These are phyloP conservation scores for Ictalurus punctatus DNA, from an alignment of 2,113 vertebrate genomes.

Conservation along the genomic window DNA sequence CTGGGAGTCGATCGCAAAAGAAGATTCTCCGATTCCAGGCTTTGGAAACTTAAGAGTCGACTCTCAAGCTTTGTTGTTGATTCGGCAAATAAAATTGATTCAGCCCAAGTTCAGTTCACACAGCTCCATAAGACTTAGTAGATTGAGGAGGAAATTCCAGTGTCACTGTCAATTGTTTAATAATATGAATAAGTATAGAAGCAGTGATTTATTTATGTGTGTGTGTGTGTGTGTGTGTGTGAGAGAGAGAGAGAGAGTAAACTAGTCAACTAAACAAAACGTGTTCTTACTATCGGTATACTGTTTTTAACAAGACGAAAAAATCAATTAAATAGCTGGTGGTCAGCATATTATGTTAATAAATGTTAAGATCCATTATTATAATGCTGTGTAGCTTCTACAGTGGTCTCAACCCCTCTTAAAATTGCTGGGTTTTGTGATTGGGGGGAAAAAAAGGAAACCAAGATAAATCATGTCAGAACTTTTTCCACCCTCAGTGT, in stretches of 20 bases:
- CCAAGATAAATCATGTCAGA: too few relatives aligned
- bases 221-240: too few relatives aligned
- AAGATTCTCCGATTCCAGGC: background rate
- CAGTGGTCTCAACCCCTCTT: too few relatives aligned
- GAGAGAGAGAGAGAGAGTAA: too few relatives aligned
- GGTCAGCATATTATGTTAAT: background rate
- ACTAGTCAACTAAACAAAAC: background rate
- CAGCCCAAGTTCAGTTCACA: background rate
- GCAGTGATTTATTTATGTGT: background rate
- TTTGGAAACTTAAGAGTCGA: slow-evolving; percentile 7
- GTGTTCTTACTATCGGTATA: background rate
- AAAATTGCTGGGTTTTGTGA: too few relatives aligned
- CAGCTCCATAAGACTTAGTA: background rate
- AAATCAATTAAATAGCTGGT: background rate
- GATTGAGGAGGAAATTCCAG: background rate
- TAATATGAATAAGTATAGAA: background rate
- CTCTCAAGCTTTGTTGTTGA: slow-evolving; percentile 1
- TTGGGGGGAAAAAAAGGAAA: too few relatives aligned
- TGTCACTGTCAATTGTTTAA: background rate
- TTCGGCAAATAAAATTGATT: background rate
- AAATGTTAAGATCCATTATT: background rate
- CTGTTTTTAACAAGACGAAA: background rate
- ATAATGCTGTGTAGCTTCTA: background rate
- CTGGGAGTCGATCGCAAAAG: background rate
- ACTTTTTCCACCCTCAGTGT: too few relatives aligned